Conservation (phyloP, 2,113 vertebrate genomes). For the Lepus europaeus region DNA sequence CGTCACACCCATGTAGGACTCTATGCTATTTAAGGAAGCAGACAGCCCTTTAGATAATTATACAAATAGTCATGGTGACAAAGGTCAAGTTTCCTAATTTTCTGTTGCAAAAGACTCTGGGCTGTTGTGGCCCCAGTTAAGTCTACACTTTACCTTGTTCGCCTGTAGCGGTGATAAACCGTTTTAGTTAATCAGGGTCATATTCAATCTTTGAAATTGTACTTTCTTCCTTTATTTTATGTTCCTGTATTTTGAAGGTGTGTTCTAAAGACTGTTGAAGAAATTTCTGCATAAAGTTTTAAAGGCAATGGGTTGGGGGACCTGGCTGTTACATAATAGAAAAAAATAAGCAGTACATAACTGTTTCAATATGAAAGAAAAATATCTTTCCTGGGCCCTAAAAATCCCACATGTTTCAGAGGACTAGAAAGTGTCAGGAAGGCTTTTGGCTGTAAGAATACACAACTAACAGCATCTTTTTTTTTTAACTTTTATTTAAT, state of each 20-base stretch:
- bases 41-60: background rate
- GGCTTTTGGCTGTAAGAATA: background rate
- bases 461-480: background rate
- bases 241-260: background rate
- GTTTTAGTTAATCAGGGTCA: conserved; percentile 2
- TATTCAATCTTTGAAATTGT: no score
- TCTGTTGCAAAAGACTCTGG: background rate
- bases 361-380: conserved; percentile 15
- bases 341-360: background rate
- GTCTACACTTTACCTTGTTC: background rate
- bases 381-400: background rate
- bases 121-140: background rate
- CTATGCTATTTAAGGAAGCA: background rate
- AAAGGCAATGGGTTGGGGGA: background rate
- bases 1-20: background rate
- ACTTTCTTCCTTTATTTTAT: background rate
- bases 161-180: background rate
- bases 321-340: background rate
- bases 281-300: background rate
- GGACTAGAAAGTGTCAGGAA: background rate
- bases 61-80: background rate
- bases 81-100: background rate
- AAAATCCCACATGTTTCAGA: conserved; percentile 9
- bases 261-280: background rate
- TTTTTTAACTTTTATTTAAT: no score